Evolutionary conservation across 2,797 vertebrate species (phyloP).

Genomic region (Tragelaphus eurycerus): DNA sequence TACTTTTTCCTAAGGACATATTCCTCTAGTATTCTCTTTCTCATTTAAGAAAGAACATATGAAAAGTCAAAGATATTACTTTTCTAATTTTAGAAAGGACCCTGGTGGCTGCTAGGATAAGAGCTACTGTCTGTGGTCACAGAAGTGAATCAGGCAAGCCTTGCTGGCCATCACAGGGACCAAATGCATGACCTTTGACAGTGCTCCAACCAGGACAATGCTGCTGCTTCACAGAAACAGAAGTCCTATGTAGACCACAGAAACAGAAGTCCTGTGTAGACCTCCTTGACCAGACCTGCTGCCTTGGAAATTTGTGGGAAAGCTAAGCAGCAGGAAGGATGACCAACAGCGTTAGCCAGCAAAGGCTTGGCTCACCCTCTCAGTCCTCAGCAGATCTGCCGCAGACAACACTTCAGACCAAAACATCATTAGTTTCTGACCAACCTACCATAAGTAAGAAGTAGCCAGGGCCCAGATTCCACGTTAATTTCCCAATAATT

Average conservation of each 20-base stretch:
- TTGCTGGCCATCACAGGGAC: neutral
- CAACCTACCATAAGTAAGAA: neutral
- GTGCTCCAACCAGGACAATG: neutral
- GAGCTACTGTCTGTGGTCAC: neutral
- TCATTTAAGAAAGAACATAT: neutral
- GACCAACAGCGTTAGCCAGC: neutral
- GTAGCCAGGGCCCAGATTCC: neutral
- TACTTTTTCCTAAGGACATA: neutral
- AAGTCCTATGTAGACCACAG: neutral
- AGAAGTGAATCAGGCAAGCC: neutral
- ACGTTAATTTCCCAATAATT: neutral
- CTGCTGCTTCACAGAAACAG: neutral
- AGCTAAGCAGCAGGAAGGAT: neutral
- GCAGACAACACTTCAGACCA: neutral
- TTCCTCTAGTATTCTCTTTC: neutral
- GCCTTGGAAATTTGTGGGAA: neutral
- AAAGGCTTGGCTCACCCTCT: neutral
- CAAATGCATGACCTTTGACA: neutral
- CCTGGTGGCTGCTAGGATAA: neutral
- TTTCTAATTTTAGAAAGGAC: slow-evolving; percentile 37
- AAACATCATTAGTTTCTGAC: slow-evolving; percentile 45
- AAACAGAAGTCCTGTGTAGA: neutral
- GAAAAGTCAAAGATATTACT: neutral
- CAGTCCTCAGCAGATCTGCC: neutral
- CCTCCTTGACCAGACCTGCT: neutral